Base-by-base conservation (phyloP, 2,797 vertebrate species). In the Myioborus miniatus region DNA sequence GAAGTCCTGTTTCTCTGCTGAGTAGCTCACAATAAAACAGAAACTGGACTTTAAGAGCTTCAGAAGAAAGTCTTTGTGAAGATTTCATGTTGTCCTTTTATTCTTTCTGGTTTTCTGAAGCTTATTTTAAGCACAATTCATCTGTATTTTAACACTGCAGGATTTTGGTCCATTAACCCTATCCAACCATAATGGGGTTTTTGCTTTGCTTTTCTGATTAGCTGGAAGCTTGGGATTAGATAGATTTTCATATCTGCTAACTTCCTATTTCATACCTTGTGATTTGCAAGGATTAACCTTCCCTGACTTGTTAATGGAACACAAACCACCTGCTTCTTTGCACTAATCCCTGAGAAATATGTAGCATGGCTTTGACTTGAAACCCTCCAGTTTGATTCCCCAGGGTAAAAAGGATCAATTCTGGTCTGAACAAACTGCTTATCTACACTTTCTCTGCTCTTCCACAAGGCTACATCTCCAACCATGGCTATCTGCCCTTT, bases 261-360 rank as follows among this genome's bases (percentile, higher is more conserved):
- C 82, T 93, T 96, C 92, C 84, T 94, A 29, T 91, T 96, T 95
- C 79, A 72, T 91, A 91, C 89, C 76, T 93, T 5, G 12, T 86
- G 79, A 93, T 96, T 96, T 91, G 55, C 3, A 1, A 87, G 82
- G 89, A 82, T 96, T 94, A 96, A 92, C 92, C 79, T 95, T 83
- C 30, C 26, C 62, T 91, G 87, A 78, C 79, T 95, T 88, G 62
- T 82, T 91, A 93, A 87, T 79, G 76, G 85, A 69, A 93, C 82
- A 81, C 82, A 86, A 87, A 76, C 76, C 91, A 91, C 89, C 92
- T 93, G 79, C 91, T 91, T 89, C 82, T 89, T 87, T 87, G 84
- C 84, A 36, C 22, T 94, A 93, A 96, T 90, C 68, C 55, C 39
- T 59, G 43, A 83, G 84, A 86, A 93, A 87, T 92, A 63, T 22